Conservation (phyloP, 1,140 invertebrate species). For the Trichoplusia ni region DNA sequence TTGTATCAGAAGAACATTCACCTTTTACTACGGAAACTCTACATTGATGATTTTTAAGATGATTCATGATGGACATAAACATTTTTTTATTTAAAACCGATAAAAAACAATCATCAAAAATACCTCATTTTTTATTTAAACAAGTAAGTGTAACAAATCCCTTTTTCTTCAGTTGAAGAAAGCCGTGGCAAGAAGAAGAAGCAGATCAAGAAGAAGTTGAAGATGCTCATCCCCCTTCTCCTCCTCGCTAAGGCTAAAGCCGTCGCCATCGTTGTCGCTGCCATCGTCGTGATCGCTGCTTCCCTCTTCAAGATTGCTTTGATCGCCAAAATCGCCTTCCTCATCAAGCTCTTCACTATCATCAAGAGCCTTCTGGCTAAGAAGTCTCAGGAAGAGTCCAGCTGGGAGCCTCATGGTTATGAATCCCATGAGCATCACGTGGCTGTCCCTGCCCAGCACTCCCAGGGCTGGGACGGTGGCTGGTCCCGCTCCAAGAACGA, state of each 20-base stretch:
- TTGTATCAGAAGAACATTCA: no score
- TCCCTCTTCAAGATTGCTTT: conserved; percentile 71
- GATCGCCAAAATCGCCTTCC: conserved; percentile 72
- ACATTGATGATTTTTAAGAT: no score
- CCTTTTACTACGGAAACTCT: no score
- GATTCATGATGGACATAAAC: no score
- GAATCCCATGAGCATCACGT: conserved; percentile 83
- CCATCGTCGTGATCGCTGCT: conserved; percentile 66
- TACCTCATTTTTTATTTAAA: neutral
- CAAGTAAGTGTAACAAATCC: neutral
- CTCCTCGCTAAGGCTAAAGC: conserved; percentile 68
- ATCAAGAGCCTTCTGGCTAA: conserved; percentile 83
- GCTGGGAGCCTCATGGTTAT: conserved; percentile 87
- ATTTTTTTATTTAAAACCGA: no score
- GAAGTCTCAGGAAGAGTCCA: conserved; percentile 86
- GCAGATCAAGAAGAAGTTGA: conserved; percentile 71
- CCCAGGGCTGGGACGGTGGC: conserved; percentile 79
- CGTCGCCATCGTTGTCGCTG: conserved; percentile 51
- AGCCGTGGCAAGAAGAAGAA: conserved; percentile 75
- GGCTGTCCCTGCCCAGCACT: conserved; percentile 45
- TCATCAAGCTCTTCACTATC: conserved; percentile 66
- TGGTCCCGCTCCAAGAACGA: conserved; percentile 82
- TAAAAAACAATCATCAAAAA: no score
- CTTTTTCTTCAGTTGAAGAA: conserved; percentile 57
- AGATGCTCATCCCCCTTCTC: conserved; percentile 66